Evolutionary conservation across 2,888 invertebrate genomes (phyloP).

Genomic region (Copidosoma aretas): DNA sequence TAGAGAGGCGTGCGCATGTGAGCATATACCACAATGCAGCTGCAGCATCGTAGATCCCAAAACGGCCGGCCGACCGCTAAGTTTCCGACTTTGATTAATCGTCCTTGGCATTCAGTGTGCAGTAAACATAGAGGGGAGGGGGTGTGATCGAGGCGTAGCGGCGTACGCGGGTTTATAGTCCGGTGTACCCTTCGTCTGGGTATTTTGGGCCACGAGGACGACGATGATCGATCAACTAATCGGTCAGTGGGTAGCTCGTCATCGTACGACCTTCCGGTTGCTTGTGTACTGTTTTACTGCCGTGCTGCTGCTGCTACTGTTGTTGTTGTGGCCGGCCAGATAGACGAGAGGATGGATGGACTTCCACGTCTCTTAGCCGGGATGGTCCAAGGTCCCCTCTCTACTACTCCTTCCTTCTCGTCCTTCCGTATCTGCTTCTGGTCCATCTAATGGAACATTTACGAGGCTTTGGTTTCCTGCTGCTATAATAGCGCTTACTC

Average conservation of each 20-base stretch:
- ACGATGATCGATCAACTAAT: constrained; percentile 32
- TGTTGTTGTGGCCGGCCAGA: background rate
- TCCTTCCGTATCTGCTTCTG: too few relatives aligned
- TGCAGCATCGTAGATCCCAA: constrained; percentile 8
- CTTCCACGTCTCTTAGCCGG: too few relatives aligned
- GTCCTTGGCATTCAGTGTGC: constrained; percentile 27
- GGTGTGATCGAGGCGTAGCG: background rate
- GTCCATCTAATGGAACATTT: too few relatives aligned
- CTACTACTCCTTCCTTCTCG: too few relatives aligned
- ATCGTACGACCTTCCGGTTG: constrained; percentile 8
- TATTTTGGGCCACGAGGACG: background rate
- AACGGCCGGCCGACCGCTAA: constrained; percentile 15
- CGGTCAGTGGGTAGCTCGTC: constrained; percentile 20
- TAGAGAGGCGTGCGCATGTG: too few relatives aligned
- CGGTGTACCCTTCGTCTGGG: too few relatives aligned
- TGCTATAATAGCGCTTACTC: too few relatives aligned
- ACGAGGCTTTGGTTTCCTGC: too few relatives aligned
- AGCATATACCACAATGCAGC: too few relatives aligned
- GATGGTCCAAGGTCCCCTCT: too few relatives aligned
- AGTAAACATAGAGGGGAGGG: background rate
- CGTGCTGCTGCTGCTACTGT: background rate
- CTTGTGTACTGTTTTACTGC: background rate
- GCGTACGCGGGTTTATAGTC: too few relatives aligned
- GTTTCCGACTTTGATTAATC: constrained; percentile 38
- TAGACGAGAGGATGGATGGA: background rate